phyloP scores from a whole-genome alignment of 53 echinoderm and acorn worm species.

The Hippasteria phrygiana region DNA sequence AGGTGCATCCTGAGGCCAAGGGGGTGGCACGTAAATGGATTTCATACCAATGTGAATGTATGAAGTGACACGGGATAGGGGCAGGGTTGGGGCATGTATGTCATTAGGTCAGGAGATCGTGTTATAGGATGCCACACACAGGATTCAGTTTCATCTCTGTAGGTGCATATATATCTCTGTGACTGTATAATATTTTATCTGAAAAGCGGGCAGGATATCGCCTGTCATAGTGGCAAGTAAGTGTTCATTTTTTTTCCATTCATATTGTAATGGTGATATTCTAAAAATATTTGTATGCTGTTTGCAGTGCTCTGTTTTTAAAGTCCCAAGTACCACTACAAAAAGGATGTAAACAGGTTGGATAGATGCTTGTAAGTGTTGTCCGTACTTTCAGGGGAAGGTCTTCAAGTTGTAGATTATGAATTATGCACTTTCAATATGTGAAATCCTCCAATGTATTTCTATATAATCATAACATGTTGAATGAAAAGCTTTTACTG shows the following conservation, averaged over 20 bases:
- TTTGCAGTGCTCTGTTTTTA: background rate
- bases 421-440: too few relatives aligned
- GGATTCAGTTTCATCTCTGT: constrained; percentile 18
- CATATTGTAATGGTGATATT: background rate
- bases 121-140: constrained; percentile 29
- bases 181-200: constrained; percentile 34
- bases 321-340: too few relatives aligned
- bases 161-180: constrained; percentile 5
- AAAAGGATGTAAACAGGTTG: too few relatives aligned
- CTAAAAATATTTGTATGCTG: background rate
- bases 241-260: background rate
- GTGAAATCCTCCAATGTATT: too few relatives aligned
- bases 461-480: too few relatives aligned
- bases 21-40: background rate
- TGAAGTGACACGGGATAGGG: constrained; percentile 29
- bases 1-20: background rate
- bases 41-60: constrained; percentile 53
- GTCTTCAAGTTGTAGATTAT: too few relatives aligned
- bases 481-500: too few relatives aligned
- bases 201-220: background rate
- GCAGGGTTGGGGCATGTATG: constrained; percentile 50
- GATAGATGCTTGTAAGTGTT: too few relatives aligned
- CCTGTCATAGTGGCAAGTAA: constrained; percentile 9
- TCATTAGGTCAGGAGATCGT: constrained; percentile 57
- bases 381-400: too few relatives aligned